Evolutionary conservation across 2,113 vertebrate species (phyloP), one percentile per base, ranked within the genome.

Genomic region (Nyctibius bracteatus): DNA sequence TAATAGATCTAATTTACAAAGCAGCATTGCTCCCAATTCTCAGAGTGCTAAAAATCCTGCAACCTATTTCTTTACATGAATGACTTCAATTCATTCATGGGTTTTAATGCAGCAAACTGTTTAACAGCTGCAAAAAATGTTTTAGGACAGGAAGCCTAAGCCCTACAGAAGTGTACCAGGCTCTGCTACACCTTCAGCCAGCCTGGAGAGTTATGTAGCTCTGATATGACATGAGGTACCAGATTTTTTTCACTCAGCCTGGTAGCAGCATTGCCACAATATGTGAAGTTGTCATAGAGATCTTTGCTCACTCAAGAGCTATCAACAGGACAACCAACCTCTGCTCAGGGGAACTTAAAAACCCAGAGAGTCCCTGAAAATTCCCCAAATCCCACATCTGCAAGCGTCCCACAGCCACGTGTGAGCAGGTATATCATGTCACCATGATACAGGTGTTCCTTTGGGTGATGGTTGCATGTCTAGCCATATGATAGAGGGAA

Each of bases 1-100:
- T 92, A 93, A 97, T 37, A 94, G 88, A 74, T 96, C 88, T 84
- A 74, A 93, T 91, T 95, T 86, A 92, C 92, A 88, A 86, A 95
- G 95, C 94, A 81, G 35, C 24, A 41, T 43, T 90, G 88, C 75
- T 93, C 86, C 68, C 83, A 17, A 49, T 71, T 95, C 96, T 94
- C 96, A 81, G 80, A 88, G 68, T 74, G 96, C 90, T 67, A 27
- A 66, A 93, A 92, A 74, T 74, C 86, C 70, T 63, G 80, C 95
- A 95, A 41, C 94, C 91, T 46, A 12, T 75, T 93, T 90, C 88
- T 77, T 63, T 54, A 61, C 85, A 78, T 54, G 85, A 35, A 63
- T 6, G 20, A n/a, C 88, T 95, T 71, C n/a, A 4, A 70, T 77
- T 37, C 87, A 61, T 74, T 67, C 81, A 52, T 20, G 86, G 80